Conservation (phyloP, 2,888 invertebrate genomes). For the Lamproptera curius region DNA sequence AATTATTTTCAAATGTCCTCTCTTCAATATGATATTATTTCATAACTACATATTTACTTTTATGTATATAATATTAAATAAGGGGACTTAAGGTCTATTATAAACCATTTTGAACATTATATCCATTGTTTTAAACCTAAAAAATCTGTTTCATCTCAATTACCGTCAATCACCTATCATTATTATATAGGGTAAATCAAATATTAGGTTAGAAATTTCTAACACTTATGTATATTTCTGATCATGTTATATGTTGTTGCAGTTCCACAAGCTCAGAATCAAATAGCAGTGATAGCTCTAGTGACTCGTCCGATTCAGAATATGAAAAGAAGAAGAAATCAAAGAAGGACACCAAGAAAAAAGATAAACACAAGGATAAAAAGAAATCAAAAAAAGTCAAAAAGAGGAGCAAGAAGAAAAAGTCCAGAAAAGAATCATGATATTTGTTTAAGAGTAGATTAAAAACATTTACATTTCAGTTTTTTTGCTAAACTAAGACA, state of each 20-base stretch:
- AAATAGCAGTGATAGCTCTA: slow-evolving; percentile 39
- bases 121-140: no score
- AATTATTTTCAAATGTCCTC: no score
- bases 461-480: slow-evolving; percentile 38
- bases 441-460: slow-evolving; percentile 50
- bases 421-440: slow-evolving; percentile 45
- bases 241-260: slow-evolving; percentile 17
- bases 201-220: no score
- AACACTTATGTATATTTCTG: no score
- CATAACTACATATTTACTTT: no score
- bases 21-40: no score
- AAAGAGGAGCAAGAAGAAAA: slow-evolving; percentile 29
- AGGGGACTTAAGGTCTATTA: no score
- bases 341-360: background rate
- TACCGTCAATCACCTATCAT: no score
- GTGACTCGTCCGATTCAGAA: slow-evolving; percentile 33
- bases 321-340: slow-evolving; percentile 11
- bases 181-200: no score
- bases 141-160: no score
- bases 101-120: no score
- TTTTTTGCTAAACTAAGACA: slow-evolving; percentile 28
- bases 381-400: background rate
- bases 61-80: no score
- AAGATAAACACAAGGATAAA: background rate
- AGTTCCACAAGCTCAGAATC: slow-evolving; percentile 53